Evolutionary conservation across 2,797 vertebrate species (phyloP).

Genomic region (Kryptolebias ocellatus): DNA sequence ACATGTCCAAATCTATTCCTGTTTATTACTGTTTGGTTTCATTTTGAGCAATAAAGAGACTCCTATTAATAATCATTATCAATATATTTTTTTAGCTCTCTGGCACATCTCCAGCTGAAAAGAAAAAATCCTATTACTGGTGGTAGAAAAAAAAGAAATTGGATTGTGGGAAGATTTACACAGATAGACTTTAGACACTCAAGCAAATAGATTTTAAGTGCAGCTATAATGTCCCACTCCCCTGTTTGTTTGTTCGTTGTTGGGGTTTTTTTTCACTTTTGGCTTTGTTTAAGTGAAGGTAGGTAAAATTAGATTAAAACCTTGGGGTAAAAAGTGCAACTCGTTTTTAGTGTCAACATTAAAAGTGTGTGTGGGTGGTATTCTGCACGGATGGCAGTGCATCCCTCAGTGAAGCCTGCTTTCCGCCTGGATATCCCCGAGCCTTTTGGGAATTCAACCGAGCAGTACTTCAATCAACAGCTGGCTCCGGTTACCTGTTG

Average conservation of each 20-base stretch:
- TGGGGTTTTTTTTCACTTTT: not conserved
- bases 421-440: conserved; percentile 22
- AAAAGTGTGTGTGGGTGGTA: conserved; percentile 6
- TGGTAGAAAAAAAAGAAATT: too few relatives aligned
- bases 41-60: too few relatives aligned
- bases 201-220: not conserved
- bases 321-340: conserved; percentile 1
- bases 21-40: too few relatives aligned
- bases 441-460: conserved; percentile 38
- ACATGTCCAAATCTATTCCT: too few relatives aligned
- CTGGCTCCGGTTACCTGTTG: conserved; percentile 46
- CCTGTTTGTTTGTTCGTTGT: conserved; percentile 2
- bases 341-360: conserved; percentile 9
- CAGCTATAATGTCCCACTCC: not conserved
- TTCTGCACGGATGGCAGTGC: conserved; percentile 21
- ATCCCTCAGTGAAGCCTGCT: conserved; percentile 39
- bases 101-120: not conserved
- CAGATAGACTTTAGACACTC: too few relatives aligned
- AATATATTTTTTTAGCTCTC: too few relatives aligned
- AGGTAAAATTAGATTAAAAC: not conserved
- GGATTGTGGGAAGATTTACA: too few relatives aligned
- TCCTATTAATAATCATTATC: too few relatives aligned
- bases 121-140: too few relatives aligned
- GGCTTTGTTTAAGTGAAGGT: conserved; percentile 4
- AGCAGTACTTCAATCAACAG: conserved; percentile 28